Percentiles rank a stretch among this genome's conserved stretches.
These are phyloP conservation scores for Allolobophora icterica DNA, from an alignment of 2,888 invertebrate genomes.

Conservation along the genomic window DNA sequence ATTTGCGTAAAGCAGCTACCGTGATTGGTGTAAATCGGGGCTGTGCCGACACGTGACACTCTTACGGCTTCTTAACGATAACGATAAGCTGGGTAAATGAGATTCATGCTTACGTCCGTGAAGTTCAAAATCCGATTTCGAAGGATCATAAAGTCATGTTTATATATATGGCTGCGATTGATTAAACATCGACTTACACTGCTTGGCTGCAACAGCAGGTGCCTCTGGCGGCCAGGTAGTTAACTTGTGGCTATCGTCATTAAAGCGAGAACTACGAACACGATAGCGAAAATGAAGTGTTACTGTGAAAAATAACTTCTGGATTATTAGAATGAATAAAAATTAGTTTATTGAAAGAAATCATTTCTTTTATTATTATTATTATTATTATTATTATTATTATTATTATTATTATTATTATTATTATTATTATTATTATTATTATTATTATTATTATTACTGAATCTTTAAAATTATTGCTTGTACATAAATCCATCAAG, in stretches of 20 bases:
- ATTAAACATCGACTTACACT: background rate
- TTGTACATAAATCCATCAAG: too few relatives aligned
- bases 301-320: background rate
- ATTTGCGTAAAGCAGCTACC: background rate
- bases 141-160: background rate
- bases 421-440: conserved; percentile 41
- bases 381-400: conserved; percentile 34
- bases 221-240: background rate
- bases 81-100: background rate
- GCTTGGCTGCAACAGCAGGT: background rate
- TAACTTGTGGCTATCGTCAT: background rate
- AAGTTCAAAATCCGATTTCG: background rate
- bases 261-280: background rate
- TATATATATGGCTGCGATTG: background rate
- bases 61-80: background rate
- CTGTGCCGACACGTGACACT: conserved; percentile 5
- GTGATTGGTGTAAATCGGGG: conserved; percentile 2
- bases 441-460: conserved; percentile 41
- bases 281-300: background rate
- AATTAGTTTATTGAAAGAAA: too few relatives aligned
- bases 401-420: conserved; percentile 41
- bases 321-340: too few relatives aligned
- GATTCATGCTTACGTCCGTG: background rate
- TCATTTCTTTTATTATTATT: background rate
- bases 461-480: background rate